Conservation (phyloP, 2,797 vertebrate species). For the Rhincodon typus region DNA sequence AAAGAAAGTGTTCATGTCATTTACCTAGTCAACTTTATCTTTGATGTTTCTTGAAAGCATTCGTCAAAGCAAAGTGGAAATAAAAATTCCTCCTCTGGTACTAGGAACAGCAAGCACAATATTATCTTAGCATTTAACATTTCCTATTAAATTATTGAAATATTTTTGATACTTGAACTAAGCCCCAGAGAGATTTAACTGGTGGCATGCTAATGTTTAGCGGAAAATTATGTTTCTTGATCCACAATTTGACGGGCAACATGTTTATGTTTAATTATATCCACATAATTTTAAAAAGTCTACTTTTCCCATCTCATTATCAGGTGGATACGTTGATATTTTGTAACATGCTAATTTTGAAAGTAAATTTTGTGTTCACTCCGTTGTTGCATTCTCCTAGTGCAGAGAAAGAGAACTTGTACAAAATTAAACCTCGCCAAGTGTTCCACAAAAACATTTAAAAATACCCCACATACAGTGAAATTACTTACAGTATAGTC, state of each 20-base stretch:
- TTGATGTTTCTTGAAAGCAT: slow-evolving; percentile 14
- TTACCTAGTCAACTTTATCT: not conserved
- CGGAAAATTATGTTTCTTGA: not conserved
- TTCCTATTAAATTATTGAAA: slow-evolving; percentile 24
- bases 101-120: not conserved
- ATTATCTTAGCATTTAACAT: not conserved
- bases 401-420: not conserved
- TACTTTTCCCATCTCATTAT: not conserved
- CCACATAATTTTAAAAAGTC: not conserved
- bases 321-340: not conserved
- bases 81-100: slow-evolving; percentile 7
- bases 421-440: not conserved
- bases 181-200: not conserved
- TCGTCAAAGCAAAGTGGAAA: not conserved
- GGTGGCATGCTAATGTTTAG: not conserved
- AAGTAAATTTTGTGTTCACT: not conserved
- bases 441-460: not conserved
- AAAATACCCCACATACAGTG: not conserved
- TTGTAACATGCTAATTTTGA: not conserved
- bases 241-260: not conserved
- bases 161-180: slow-evolving; percentile 24
- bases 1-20: not conserved
- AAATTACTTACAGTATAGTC: not conserved
- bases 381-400: not conserved
- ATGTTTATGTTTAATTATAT: not conserved